phyloP scores from a whole-genome alignment of 1,140 invertebrate species.

The Lineus longissimus region DNA sequence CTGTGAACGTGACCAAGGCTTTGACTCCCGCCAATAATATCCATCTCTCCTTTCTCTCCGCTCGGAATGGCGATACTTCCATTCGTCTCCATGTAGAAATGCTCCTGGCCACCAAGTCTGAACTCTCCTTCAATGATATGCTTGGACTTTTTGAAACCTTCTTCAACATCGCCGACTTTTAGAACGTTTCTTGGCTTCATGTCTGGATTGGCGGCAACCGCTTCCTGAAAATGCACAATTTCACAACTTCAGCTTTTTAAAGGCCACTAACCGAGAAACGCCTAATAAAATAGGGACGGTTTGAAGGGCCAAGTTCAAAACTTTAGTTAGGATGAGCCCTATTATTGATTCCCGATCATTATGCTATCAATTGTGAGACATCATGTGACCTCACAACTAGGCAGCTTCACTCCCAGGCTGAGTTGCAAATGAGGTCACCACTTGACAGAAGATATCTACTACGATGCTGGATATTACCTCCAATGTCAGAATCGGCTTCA shows the following conservation, averaged over 20 bases:
- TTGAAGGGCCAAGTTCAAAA: no score
- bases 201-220: slow-evolving; percentile 25
- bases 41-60: slow-evolving; percentile 78
- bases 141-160: slow-evolving; percentile 64
- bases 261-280: no score
- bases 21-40: slow-evolving; percentile 79
- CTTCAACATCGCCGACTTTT: slow-evolving; percentile 65
- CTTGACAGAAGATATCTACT: no score
- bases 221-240: slow-evolving; percentile 24
- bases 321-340: no score
- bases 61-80: slow-evolving; percentile 68
- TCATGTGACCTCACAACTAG: no score
- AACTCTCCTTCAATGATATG: slow-evolving; percentile 60
- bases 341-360: no score
- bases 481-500: slow-evolving; percentile 75
- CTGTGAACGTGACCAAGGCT: slow-evolving; percentile 76
- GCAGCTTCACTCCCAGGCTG: no score
- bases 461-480: slow-evolving; percentile 56
- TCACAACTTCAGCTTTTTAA: no score
- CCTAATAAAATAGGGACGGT: no score
- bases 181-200: slow-evolving; percentile 17
- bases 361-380: no score
- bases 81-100: slow-evolving; percentile 93
- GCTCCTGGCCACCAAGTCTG: slow-evolving; percentile 86
- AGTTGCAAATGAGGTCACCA: no score